Conservation (phyloP, 2,888 invertebrate species). For the Sminthurinus aureus region DNA sequence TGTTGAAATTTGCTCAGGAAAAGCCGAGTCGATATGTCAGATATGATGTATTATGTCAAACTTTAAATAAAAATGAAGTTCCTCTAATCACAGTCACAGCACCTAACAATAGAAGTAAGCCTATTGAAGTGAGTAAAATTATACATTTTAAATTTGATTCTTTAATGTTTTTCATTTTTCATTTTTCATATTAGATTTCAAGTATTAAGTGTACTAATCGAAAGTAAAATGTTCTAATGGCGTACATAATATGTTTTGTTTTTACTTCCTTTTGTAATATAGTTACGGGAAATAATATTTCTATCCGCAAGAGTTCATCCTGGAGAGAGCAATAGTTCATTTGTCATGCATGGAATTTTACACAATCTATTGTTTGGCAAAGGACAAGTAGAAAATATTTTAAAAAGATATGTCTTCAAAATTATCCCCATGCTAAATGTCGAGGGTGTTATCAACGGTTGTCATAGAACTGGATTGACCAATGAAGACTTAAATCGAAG, state of each 20-base stretch:
- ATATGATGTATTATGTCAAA: constrained; percentile 74
- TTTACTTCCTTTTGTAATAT: constrained; percentile 12
- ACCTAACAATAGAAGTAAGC: constrained; percentile 65
- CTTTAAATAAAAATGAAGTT: constrained; percentile 76
- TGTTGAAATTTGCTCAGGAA: constrained; percentile 65
- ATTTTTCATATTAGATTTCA: too few relatives aligned
- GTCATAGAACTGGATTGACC: constrained; percentile 82
- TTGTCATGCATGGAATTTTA: constrained; percentile 86
- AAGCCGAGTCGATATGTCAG: constrained; percentile 69
- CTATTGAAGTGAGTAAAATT: constrained; percentile 40
- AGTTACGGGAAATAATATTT: constrained; percentile 72
- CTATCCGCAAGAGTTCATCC: constrained; percentile 84
- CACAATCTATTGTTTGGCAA: constrained; percentile 71
- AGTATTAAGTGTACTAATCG: too few relatives aligned
- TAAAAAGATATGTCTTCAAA: constrained; percentile 81
- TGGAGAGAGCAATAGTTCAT: constrained; percentile 86
- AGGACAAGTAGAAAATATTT: constrained; percentile 69
- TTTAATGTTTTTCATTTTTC: too few relatives aligned
- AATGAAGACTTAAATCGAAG: constrained; percentile 86
- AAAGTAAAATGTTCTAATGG: too few relatives aligned
- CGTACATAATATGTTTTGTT: background rate
- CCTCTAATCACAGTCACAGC: constrained; percentile 80
- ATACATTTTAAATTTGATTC: too few relatives aligned
- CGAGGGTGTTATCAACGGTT: constrained; percentile 87
- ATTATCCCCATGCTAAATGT: constrained; percentile 89